Base-by-base conservation (phyloP, 2,888 invertebrate genomes). In the Dasysyrphus tricinctus region DNA sequence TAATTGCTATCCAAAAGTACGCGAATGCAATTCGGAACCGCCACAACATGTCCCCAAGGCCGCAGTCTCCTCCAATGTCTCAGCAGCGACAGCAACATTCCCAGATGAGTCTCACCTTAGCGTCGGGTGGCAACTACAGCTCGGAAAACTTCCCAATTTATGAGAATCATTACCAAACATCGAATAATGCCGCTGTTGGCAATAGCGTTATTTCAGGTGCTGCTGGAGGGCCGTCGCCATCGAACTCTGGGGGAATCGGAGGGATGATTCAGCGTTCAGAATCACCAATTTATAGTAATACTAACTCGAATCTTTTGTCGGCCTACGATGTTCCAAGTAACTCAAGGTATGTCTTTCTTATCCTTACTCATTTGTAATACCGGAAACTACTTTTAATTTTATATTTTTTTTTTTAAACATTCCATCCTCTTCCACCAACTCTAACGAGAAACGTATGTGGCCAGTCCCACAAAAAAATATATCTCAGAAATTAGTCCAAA, bases 281-380 rank as follows among this genome's bases (percentile, higher is more conserved):
- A 78, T 93, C 94, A 19, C 94, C 94, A 1, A 94, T 94, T 88
- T 94, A 94, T 83, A 94, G 94, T 88, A 94, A 94, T 88, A 93
- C 94, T 0, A 93, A 93, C 34, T 92, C 92, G 24, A 86, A 86
- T 63, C 65, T 81, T 34, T 69, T 86, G 11, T 79, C 86, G 1
- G 74, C 86, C 5, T 86, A 89, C 32, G 88, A 88, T 67, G 86
- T 83, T 49, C 78, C 84, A 57, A 87, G 80, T 80, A 88, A 83
- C 63, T 77, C 88, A 51, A 88, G 88, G 89, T 89, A 80, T 16
- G 54, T 73, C 12, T 56, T 3, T 47, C 0, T 49, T 49, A 1
- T 49, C 9, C 3, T 9, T 16, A 3, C 7, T 44, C 3, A 9
- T 9, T 16, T 5, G n/a, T n/a, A 47, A 47, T 7, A 16, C 0